These are phyloP conservation scores for Hippolais icterina DNA, from an alignment of 2,113 vertebrate species.

Conservation along the genomic window DNA sequence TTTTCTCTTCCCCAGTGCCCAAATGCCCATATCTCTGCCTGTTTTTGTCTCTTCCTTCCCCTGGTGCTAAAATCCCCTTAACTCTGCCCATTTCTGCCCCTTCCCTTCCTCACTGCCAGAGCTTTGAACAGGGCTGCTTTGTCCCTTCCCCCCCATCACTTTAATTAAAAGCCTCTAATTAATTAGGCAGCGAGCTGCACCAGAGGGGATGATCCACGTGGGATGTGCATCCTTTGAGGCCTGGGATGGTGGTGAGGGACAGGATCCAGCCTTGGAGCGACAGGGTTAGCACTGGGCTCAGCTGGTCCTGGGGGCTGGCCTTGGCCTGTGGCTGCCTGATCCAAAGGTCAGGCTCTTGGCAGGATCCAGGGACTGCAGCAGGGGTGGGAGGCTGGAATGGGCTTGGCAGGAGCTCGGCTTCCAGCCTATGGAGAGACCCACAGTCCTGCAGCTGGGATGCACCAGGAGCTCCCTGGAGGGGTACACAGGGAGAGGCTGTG, in stretches of 20 bases:
- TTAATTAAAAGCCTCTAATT: neutral
- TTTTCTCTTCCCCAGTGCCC: neutral
- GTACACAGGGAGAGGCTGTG: neutral
- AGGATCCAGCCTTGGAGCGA: neutral
- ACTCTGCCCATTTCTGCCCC: neutral
- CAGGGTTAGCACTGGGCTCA: neutral
- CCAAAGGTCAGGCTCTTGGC: constrained; percentile 33
- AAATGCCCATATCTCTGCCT: neutral
- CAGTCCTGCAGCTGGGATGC: neutral
- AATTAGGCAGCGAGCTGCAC: neutral
- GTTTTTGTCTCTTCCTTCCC: neutral
- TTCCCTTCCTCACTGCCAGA: neutral
- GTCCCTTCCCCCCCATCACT: neutral
- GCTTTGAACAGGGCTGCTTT: neutral
- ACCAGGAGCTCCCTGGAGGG: neutral
- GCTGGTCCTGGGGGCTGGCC: neutral
- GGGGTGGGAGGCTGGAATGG: neutral
- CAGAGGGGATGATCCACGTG: neutral
- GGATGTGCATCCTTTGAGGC: neutral
- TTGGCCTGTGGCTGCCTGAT: neutral
- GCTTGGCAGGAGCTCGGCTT: neutral
- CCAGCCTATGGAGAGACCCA: neutral
- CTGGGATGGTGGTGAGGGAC: fast-evolving
- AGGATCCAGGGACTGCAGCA: neutral
- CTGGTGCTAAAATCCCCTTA: neutral